Evolutionary conservation across 35 echinoderm and acorn worm species (phyloP), one percentile per base, ranked within the genome.

Genomic region (Diadema setosum): DNA sequence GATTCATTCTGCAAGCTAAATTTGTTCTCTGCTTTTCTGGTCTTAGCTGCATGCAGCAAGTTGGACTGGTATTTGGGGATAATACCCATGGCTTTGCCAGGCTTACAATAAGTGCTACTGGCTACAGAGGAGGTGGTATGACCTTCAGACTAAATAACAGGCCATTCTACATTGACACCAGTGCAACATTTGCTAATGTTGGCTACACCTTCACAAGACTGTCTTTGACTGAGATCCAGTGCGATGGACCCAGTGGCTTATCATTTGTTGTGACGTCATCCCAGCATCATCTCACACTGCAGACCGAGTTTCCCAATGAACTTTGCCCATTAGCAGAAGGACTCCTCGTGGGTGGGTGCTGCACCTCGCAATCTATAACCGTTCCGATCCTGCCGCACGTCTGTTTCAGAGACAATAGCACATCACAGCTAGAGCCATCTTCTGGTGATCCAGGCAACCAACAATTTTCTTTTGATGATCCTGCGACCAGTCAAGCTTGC

Each of bases 31-130:
- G 94, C 39, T 90, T 90, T 86, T 82, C 63, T 1, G 27, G 61
- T 20, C 84, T 89, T 76, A 93, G 90, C 18, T 97, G 94, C 48
- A 92, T 97, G 25, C 89, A 90, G 65, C 67, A 97, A 34, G 21
- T 97, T 44, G 90, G 90, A 5, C 65, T 97, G 16, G 65, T 82
- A 65, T 97, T 92, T 90, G 94, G 94, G 46, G 87, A 89, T 46
- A 18, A 26, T 11, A 35, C 17, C 34, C 15, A 58, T 86, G 94
- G 94, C 4, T 90, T 86, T 87, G 86, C 42, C 11, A 42, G 42
- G 23, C 74, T 97, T 0, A 92, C 90, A 0, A 76, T 97, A 17
- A 80, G 86, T 59, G 90, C 84, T 20, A 40, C 90, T 4, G 12
- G 39, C 35, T 5, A 11, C 49, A 65, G 30, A 5, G 87, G 87